These are phyloP conservation scores for Thaleichthys pacificus DNA, from an alignment of 2,797 vertebrate genomes.

Conservation along the genomic window DNA sequence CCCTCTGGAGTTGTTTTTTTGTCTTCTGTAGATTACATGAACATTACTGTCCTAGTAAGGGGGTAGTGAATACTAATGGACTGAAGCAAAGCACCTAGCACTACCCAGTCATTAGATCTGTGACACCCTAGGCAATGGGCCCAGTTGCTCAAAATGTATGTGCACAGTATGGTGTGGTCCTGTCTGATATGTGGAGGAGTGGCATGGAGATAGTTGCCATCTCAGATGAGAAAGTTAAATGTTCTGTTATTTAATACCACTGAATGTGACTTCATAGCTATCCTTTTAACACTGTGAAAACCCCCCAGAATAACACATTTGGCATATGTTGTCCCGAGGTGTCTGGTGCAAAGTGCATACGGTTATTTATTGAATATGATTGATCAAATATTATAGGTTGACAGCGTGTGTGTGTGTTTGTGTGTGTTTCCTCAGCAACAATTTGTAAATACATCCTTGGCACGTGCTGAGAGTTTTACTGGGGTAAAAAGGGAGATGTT, in stretches of 20 bases:
- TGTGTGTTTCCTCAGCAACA: conserved; percentile 19
- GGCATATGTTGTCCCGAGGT: neutral
- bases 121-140: conserved; percentile 62
- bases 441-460: conserved; percentile 46
- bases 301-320: neutral
- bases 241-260: neutral
- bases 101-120: conserved; percentile 67
- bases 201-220: conserved; percentile 13
- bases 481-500: conserved; percentile 56
- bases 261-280: neutral
- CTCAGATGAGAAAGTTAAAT: neutral
- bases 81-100: conserved; percentile 63
- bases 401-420: conserved; percentile 36
- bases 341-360: neutral
- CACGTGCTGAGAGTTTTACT: conserved; percentile 56
- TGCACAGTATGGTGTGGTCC: conserved; percentile 68
- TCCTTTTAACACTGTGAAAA: neutral
- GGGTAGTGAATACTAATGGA: conserved; percentile 62
- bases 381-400: neutral
- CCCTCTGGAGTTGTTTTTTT: conserved; percentile 14
- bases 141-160: conserved; percentile 64
- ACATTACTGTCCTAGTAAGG: conserved; percentile 57
- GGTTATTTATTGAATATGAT: conserved; percentile 43
- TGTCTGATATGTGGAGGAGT: conserved; percentile 63
- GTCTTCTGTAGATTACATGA: conserved; percentile 43